These are phyloP conservation scores for Gallinago media DNA, from an alignment of 2,113 vertebrate species.

Conservation along the genomic window DNA sequence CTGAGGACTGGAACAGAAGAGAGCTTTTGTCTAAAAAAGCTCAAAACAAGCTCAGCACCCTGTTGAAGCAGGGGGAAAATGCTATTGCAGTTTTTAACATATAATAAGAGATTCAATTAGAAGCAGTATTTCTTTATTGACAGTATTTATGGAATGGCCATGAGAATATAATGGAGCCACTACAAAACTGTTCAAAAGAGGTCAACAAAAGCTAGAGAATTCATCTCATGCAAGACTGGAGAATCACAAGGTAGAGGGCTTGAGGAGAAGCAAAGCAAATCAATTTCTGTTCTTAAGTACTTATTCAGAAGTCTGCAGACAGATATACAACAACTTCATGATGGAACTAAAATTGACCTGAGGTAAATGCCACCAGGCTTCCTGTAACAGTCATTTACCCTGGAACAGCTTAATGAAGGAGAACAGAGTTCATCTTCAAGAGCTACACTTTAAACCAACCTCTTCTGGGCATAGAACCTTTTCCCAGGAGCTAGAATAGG, in stretches of 20 bases:
- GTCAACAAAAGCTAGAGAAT: neutral
- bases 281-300: neutral
- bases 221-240: neutral
- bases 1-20: neutral
- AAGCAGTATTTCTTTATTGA: neutral
- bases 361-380: neutral
- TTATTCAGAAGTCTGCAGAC: neutral
- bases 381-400: neutral
- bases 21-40: neutral
- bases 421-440: neutral
- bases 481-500: neutral
- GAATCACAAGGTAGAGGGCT: neutral
- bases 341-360: neutral
- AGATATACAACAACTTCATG: neutral
- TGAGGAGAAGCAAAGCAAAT: neutral
- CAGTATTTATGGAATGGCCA: neutral
- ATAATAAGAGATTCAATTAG: neutral
- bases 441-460: neutral
- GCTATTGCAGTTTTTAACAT: neutral
- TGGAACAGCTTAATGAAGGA: neutral
- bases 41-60: neutral
- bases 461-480: neutral
- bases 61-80: neutral
- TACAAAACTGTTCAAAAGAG: neutral
- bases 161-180: neutral